Conservation (phyloP, 2,797 vertebrate species). For the Diglossa cyanea region DNA sequence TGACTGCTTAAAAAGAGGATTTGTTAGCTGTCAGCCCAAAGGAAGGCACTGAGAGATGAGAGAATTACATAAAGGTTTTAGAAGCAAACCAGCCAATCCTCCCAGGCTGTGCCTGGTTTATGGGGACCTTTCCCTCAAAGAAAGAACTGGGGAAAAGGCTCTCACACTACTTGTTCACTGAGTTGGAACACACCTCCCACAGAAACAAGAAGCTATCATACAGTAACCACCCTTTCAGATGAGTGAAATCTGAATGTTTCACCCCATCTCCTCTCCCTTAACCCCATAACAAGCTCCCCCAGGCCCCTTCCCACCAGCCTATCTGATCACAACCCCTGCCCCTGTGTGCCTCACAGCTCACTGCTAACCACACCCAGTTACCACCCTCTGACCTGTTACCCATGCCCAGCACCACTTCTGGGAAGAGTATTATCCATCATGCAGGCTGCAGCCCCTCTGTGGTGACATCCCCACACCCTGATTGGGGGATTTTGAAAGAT, state of each 20-base stretch:
- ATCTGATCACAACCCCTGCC: not conserved
- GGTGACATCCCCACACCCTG: not conserved
- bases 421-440: rapidly evolving
- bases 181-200: not conserved
- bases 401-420: not conserved
- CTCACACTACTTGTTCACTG: not conserved
- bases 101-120: not conserved
- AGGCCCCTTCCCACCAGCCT: not conserved
- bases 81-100: not conserved
- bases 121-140: not conserved
- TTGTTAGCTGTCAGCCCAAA: not conserved
- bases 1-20: not conserved
- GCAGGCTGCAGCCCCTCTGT: not conserved
- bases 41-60: not conserved
- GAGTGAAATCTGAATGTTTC: not conserved
- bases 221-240: not conserved
- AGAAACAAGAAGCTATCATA: not conserved
- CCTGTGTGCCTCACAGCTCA: rapidly evolving
- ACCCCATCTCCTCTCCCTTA: not conserved
- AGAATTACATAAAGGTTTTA: not conserved
- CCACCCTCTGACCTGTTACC: not conserved
- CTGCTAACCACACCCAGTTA: rapidly evolving
- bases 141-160: not conserved
- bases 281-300: rapidly evolving
- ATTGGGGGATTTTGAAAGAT: not conserved